Evolutionary conservation across 1,140 invertebrate species (phyloP), one percentile per base, ranked within the genome.

Genomic region (Eulimnadia texana): DNA sequence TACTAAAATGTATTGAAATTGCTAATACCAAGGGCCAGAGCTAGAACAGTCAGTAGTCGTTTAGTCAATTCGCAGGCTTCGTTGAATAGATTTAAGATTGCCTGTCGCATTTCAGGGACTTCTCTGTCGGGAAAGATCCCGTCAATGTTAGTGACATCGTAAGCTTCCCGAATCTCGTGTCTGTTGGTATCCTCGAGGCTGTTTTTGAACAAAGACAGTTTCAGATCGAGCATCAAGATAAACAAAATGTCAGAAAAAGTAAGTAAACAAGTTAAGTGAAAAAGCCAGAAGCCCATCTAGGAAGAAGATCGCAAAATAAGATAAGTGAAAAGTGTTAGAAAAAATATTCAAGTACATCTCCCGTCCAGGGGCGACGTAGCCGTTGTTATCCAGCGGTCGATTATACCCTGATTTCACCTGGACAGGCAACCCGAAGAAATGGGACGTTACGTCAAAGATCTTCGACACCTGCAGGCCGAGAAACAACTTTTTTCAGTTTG

Each of bases 81-180:
- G n/a, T n/a, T 19, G 0, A 56, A 33, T 20, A 63, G 23, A 20
- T 63, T 47, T 11, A 19, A 33, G n/a, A 57, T 50, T 2, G 25
- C 53, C 33, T 11, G n/a, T 9, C 56, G 33, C 22, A 63, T 58
- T 58, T 58, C 54, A 22, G 61, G 61, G 0, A 28, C 33, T 27
- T 63, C 55, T 20, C 50, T 28, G 27, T 57, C 54, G 13, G 56
- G 56, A 29, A 50, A 63, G 10, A 58, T 11, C 3, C 54, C 54
- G 3, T 59, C 54, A 25, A 55, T 29, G 28, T 42, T 23, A 9
- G 50, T 24, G 19, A 63, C 22, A 50, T 63, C 61, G 42, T 58
- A 63, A 23, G 61, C 29, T 50, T 63, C 61, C 9, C 61, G 61
- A 11, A 63, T 29, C 58, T 63, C 61, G 11, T 50, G 54, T 23